Evolutionary conservation across 2,797 vertebrate species (phyloP), one percentile per base, ranked within the genome.

Genomic region (Gymnoscopelus braueri): DNA sequence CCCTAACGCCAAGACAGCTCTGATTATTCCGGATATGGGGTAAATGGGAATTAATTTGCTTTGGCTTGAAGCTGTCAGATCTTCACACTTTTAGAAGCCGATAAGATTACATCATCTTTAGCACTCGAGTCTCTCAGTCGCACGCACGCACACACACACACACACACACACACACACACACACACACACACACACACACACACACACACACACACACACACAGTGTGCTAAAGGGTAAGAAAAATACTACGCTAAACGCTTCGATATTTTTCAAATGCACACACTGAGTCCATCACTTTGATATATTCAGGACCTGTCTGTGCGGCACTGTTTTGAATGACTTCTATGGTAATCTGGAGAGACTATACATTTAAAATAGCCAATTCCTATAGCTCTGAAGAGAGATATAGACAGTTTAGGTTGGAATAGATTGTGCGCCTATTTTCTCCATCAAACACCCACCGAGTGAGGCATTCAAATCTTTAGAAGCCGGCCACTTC

Each of bases 291-390:
- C 89, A 89, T 84, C 35, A 71, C 80, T 85, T 67, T 82, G 77
- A 92, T 84, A 77, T 86, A 87, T 89, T 88, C 84, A 65, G 76
- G 55, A 78, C 78, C 88, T 77, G 82, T 69, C 79, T 58, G 72
- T 69, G 83, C 67, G 74, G 87, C 75, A 70, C 70, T 81, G 65
- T 84, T 90, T 83, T 81, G 84, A 90, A 90, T 91, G 69, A 89
- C 88, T 86, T 81, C 83, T 89, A 91, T 88, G 83, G 90, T 91
- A 91, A 92, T 92, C 84, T 67, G 60, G 83, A 90, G 90, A 91
- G 92, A 90, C 91, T 86, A 93, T 94, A 94, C 92, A 94, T 94
- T 93, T 93, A 92, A 93, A 94, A 90, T 87, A 94, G 89, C 82
- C 91, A 80, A 92, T 93, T 93, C 93, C 87, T 88, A 69, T 60